Conservation (phyloP, 2,113 vertebrate genomes). For the Indicator maculatus region DNA sequence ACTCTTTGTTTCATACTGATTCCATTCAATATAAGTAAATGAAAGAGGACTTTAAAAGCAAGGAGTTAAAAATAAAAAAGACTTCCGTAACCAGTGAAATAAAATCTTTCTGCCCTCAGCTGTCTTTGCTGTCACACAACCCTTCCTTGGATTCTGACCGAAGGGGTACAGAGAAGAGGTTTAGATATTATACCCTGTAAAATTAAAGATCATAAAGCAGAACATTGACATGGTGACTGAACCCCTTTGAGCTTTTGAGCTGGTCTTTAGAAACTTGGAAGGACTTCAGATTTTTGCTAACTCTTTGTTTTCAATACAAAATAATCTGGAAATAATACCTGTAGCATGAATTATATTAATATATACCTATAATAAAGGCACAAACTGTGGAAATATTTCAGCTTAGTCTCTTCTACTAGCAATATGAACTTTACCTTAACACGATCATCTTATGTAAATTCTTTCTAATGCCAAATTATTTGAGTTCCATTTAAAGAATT, state of each 20-base stretch:
- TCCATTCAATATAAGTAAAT: not conserved
- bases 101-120: not conserved
- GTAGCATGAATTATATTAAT: not conserved
- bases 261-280: constrained; percentile 44
- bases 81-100: not conserved
- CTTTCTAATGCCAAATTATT: fast-evolving
- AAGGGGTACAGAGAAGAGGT: not conserved
- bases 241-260: not conserved
- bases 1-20: not conserved
- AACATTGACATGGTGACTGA: not conserved
- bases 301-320: constrained; percentile 49
- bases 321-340: constrained; percentile 51
- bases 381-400: not conserved
- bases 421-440: not conserved
- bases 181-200: constrained; percentile 8
- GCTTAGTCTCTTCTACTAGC: not conserved
- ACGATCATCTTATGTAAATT: not conserved
- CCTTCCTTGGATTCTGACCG: not conserved
- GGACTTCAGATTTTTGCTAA: constrained; percentile 34
- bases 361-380: not conserved
- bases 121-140: not conserved
- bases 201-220: constrained; percentile 5
- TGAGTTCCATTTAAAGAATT: not conserved
- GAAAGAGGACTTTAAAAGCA: not conserved
- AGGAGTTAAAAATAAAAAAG: not conserved